A percentile compares a stretch with the other conserved stretches of the same genome.
Evolutionary conservation across 2,888 invertebrate genomes (phyloP).

Genomic region (Ceraclea dissimilis): DNA sequence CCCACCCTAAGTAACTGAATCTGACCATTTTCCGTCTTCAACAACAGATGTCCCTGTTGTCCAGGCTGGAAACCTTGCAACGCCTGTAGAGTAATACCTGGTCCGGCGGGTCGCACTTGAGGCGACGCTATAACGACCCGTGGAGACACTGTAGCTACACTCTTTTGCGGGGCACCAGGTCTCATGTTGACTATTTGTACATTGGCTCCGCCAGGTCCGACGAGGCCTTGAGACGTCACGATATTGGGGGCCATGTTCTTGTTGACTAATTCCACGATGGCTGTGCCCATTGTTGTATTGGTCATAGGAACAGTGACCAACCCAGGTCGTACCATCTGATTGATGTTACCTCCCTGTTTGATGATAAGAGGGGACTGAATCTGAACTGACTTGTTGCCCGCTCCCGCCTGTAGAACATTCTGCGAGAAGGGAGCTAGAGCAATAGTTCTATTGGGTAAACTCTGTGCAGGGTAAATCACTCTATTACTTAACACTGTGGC

Average conservation of each 20-base stretch:
- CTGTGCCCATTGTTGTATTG: slow-evolving; percentile 51
- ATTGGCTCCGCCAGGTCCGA: slow-evolving; percentile 59
- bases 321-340: slow-evolving; percentile 40
- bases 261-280: slow-evolving; percentile 57
- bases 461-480: slow-evolving; percentile 56
- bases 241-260: slow-evolving; percentile 46
- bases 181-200: slow-evolving; percentile 83
- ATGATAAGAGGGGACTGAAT: slow-evolving; percentile 46
- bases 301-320: slow-evolving; percentile 57
- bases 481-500: slow-evolving; percentile 48
- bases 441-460: slow-evolving; percentile 63
- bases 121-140: slow-evolving; percentile 78
- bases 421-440: slow-evolving; percentile 49
- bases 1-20: slow-evolving; percentile 88
- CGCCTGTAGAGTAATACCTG: slow-evolving; percentile 81
- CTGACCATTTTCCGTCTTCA: slow-evolving; percentile 96
- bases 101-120: slow-evolving; percentile 76
- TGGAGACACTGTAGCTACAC: slow-evolving; percentile 67
- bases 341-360: slow-evolving; percentile 36
- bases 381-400: slow-evolving; percentile 38
- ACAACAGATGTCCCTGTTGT: slow-evolving; percentile 80
- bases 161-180: slow-evolving; percentile 69
- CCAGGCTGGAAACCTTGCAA: slow-evolving; percentile 80
- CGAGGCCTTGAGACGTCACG: slow-evolving; percentile 53
- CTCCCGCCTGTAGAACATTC: slow-evolving; percentile 46